Percentiles rank a stretch among this genome's conserved stretches.
Conservation (phyloP, 2,113 vertebrate species). For the Eudyptes chrysolophus region DNA sequence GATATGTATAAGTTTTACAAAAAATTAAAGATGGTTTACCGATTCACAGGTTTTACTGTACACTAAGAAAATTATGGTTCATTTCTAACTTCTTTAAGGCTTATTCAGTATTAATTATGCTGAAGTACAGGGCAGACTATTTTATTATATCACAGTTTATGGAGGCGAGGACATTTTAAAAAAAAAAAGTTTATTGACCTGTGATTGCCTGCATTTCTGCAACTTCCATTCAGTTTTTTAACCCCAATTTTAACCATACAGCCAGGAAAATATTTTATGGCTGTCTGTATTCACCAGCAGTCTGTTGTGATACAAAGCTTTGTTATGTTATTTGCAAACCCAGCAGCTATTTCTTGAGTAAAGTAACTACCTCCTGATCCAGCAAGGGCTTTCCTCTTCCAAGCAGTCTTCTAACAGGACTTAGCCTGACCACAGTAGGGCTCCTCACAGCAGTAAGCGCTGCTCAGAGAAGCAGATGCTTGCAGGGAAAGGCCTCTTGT, state of each 20-base stretch:
- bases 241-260: background rate
- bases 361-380: background rate
- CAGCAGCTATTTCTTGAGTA: background rate
- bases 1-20: background rate
- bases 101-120: background rate
- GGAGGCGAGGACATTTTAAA: background rate
- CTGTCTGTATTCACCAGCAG: background rate
- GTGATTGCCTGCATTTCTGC: background rate
- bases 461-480: background rate
- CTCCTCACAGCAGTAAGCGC: background rate
- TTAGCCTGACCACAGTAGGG: background rate
- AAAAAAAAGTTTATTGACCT: background rate
- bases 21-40: background rate
- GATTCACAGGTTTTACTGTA: background rate
- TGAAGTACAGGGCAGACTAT: background rate
- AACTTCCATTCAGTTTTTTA: background rate
- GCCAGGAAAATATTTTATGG: background rate
- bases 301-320: background rate
- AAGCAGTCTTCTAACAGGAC: background rate
- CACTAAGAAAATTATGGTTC: background rate
- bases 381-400: background rate
- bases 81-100: background rate
- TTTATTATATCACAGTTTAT: background rate
- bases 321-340: background rate
- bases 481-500: slow-evolving; percentile 3